Base-by-base conservation (phyloP, 1,140 invertebrate genomes). In the Camponotus vicinus region DNA sequence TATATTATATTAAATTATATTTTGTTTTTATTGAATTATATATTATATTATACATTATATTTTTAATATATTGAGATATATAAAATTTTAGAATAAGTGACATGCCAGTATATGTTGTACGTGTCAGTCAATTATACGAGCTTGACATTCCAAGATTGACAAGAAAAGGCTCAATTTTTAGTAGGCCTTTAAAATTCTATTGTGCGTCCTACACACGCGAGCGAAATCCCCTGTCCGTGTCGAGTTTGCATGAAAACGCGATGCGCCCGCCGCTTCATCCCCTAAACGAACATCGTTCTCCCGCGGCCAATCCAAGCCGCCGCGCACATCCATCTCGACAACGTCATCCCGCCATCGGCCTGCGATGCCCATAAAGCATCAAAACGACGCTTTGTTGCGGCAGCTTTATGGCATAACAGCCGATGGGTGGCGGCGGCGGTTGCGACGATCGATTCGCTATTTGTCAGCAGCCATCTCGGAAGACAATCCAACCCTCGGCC, bases 311-410 rank as follows among this genome's bases (percentile, higher is more conserved):
- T 82, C 40, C 67, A 45, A 71, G 79, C 67, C 52, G 67, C 15
- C 32, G 15, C 21, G 40, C 40, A 49, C 79, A 75, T 82, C 69
- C 55, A 83, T 83, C 57, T 40, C 55, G 79, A 75, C 79, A 34
- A 73, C 69, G 69, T 83, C 79, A 83, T 73, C 27, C 55, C 27
- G 27, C 55, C 55, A 42, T 63, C 79, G 69, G 69, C 32, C 32
- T 40, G 78, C 78, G 67, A 61, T 73, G 79, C 79, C 79, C 79
- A 83, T 83, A 83, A 83, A 83, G 79, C 79, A 83, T 83, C 79
- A 83, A 83, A 83, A 83, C 79, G 55, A 57, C 55, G 79, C 69
- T 83, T 75, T 71, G 79, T 83, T 83, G 79, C 79, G 79, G 79
- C 69, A 83, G 79, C 79, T 83, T 83, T 83, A 83, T 83, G 42